Conservation (phyloP, 2,888 invertebrate species). For the Pherbina coryleti region DNA sequence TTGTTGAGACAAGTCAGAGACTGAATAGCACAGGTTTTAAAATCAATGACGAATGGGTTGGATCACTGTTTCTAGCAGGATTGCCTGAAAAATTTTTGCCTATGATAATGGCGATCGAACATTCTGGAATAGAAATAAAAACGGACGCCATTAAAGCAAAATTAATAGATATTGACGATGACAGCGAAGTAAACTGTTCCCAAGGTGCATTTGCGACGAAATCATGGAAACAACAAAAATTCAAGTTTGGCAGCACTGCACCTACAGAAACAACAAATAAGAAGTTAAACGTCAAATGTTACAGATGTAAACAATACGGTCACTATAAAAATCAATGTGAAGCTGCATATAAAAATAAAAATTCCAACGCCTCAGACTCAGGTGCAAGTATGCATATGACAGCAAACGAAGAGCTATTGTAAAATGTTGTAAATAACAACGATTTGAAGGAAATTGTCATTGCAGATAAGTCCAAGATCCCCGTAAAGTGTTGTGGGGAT, state of each 20-base stretch:
- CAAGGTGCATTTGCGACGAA: too few species aligned
- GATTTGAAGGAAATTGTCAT: conserved; percentile 11
- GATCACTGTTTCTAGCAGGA: conserved; percentile 37
- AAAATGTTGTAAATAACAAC: conserved; percentile 42
- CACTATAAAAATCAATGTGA: neutral
- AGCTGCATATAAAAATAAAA: neutral
- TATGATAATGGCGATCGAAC: conserved; percentile 47
- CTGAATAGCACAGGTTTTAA: too few species aligned
- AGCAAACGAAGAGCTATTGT: conserved; percentile 34
- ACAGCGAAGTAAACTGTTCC: too few species aligned
- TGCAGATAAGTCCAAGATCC: conserved; percentile 15
- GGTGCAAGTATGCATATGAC: conserved; percentile 54
- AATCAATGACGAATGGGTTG: too few species aligned
- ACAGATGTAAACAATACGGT: too few species aligned
- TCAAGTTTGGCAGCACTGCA: too few species aligned
- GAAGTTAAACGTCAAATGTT: too few species aligned
- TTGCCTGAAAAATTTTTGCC: conserved; percentile 42
- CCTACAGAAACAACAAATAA: too few species aligned
- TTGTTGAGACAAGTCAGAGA: too few species aligned
- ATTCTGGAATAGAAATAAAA: conserved; percentile 40
- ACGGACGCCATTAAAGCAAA: conserved; percentile 31
- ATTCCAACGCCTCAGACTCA: conserved; percentile 50
- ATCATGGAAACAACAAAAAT: too few species aligned
- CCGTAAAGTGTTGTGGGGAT: conserved; percentile 10
- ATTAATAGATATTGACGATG: conserved; percentile 15